A percentile compares a stretch with the other conserved stretches of the same genome.
Evolutionary conservation across 2,797 vertebrate species (phyloP).

Genomic region (Myotis myotis): DNA sequence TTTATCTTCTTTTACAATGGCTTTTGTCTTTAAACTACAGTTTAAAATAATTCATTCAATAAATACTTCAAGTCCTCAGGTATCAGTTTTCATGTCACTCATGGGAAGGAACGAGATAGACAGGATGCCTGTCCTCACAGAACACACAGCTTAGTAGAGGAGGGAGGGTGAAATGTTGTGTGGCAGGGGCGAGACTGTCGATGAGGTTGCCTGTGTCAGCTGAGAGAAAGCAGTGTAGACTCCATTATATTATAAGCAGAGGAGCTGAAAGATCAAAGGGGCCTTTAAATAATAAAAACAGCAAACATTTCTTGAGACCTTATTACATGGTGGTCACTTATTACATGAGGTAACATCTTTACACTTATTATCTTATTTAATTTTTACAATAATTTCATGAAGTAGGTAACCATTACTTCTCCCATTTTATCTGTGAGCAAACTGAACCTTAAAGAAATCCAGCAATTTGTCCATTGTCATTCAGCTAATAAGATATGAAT

Average conservation of each 20-base stretch:
- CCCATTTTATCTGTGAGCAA: background rate
- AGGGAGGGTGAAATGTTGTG: background rate
- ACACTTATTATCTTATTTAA: background rate
- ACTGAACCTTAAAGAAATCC: background rate
- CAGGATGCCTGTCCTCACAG: background rate
- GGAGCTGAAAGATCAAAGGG: background rate
- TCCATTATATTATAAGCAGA: background rate
- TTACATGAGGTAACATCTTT: background rate
- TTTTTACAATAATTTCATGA: background rate
- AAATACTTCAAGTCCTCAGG: background rate
- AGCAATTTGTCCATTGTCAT: background rate
- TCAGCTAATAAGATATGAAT: background rate
- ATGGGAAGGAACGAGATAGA: background rate
- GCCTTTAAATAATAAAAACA: background rate
- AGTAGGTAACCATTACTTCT: background rate
- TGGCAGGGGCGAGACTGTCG: fast-evolving
- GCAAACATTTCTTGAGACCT: background rate
- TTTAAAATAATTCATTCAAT: constrained; percentile 7
- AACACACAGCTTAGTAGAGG: background rate
- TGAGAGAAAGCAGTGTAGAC: background rate
- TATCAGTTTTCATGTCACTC: background rate
- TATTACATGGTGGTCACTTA: background rate
- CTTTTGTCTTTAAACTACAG: background rate
- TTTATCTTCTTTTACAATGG: background rate
- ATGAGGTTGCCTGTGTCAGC: background rate